Evolutionary conservation across 2,888 invertebrate species (phyloP).

Genomic region (Drosophila nr. fundita): DNA sequence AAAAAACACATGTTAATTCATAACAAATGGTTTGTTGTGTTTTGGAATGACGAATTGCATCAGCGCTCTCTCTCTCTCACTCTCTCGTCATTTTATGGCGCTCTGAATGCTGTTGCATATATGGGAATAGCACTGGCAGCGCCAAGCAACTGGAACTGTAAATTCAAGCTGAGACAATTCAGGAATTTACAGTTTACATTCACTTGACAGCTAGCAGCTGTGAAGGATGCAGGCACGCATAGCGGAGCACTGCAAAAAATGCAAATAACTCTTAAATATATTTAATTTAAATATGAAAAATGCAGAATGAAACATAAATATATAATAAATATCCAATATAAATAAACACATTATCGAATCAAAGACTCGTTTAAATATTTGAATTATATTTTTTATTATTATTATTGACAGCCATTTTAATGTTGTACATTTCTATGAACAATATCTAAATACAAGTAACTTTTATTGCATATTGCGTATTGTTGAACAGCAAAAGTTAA

Average conservation of each 20-base stretch:
- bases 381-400: background rate
- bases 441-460: background rate
- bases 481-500: background rate
- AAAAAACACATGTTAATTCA: background rate
- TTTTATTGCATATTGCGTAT: background rate
- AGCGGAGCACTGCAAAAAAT: background rate
- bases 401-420: background rate
- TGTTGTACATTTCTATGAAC: background rate
- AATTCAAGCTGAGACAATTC: constrained; percentile 3
- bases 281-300: background rate
- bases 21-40: constrained; percentile 43
- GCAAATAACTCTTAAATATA: background rate
- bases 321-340: background rate
- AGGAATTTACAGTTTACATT: constrained; percentile 17
- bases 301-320: background rate
- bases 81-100: constrained; percentile 27
- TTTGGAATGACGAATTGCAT: constrained; percentile 18
- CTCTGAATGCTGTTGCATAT: constrained; percentile 50
- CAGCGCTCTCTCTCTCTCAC: background rate
- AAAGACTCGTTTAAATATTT: background rate
- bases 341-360: background rate
- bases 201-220: constrained; percentile 27
- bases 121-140: constrained; percentile 30
- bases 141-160: constrained; percentile 19
- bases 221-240: background rate